Conservation (phyloP, 1,140 invertebrate genomes). For the Drosophila pallidifrons region DNA sequence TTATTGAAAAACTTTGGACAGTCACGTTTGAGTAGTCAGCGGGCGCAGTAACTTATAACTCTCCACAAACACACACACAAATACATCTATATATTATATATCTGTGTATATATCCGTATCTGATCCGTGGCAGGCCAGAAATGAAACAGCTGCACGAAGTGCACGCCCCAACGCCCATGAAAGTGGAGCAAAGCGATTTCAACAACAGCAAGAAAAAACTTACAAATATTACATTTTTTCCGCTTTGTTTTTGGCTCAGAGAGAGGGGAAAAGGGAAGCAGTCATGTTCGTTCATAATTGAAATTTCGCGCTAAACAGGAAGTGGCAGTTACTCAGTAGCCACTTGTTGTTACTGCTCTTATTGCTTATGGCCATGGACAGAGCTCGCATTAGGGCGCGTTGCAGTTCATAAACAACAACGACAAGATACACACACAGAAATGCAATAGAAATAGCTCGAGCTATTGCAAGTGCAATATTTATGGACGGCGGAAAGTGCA, state of each 20-base stretch:
- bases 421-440: background rate
- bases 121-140: constrained; percentile 48
- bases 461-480: constrained; percentile 17
- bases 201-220: constrained; percentile 34
- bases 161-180: constrained; percentile 73
- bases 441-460: constrained; percentile 2
- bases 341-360: constrained; percentile 61
- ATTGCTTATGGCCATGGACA: background rate
- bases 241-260: constrained; percentile 40
- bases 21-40: constrained; percentile 82
- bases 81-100: constrained; percentile 12
- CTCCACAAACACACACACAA: constrained; percentile 40
- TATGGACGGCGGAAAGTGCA: constrained; percentile 30
- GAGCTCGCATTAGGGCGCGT: background rate
- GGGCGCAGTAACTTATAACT: constrained; percentile 69
- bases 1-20: constrained; percentile 83
- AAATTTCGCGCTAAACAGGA: constrained; percentile 82
- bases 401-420: constrained; percentile 32
- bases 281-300: constrained; percentile 75
- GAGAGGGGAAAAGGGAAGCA: background rate
- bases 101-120: constrained; percentile 25
- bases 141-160: constrained; percentile 72
- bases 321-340: constrained; percentile 58
- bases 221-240: constrained; percentile 64
- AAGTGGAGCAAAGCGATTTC: constrained; percentile 77